These are phyloP conservation scores for Pedicia rivosa DNA, from an alignment of 2,888 invertebrate genomes.

Conservation along the genomic window DNA sequence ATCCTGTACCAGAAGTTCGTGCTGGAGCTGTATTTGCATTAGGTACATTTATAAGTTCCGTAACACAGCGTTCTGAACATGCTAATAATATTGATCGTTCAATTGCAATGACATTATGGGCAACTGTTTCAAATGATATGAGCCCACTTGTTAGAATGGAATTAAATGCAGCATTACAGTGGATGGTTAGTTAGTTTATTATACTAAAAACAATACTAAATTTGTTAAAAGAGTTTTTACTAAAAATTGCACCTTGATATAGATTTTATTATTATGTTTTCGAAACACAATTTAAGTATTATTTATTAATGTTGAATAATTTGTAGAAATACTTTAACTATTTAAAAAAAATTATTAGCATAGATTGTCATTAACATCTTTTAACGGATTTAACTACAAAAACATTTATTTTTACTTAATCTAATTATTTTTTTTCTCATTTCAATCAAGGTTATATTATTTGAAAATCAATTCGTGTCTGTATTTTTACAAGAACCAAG, in stretches of 20 bases:
- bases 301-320: no score
- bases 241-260: no score
- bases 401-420: no score
- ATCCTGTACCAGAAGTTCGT: slow-evolving; percentile 78
- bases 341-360: no score
- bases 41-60: slow-evolving; percentile 82
- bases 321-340: no score
- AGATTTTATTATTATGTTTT: no score
- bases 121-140: slow-evolving; percentile 64
- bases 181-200: slow-evolving; percentile 44
- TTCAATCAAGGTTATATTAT: slow-evolving; percentile 66
- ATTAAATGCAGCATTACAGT: slow-evolving; percentile 71
- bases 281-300: slow-evolving; percentile 1
- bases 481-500: slow-evolving; percentile 46
- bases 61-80: slow-evolving; percentile 73
- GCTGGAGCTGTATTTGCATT: slow-evolving; percentile 90
- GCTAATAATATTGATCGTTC: slow-evolving; percentile 88
- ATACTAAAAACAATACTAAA: slow-evolving; percentile 25
- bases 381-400: no score
- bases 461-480: slow-evolving; percentile 76
- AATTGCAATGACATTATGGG: slow-evolving; percentile 74
- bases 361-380: no score
- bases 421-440: slow-evolving; percentile 37
- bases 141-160: slow-evolving; percentile 77
- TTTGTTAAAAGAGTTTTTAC: not conserved